Evolutionary conservation across 2,888 invertebrate genomes (phyloP).

Genomic region (Omphaloscelis lunosa): DNA sequence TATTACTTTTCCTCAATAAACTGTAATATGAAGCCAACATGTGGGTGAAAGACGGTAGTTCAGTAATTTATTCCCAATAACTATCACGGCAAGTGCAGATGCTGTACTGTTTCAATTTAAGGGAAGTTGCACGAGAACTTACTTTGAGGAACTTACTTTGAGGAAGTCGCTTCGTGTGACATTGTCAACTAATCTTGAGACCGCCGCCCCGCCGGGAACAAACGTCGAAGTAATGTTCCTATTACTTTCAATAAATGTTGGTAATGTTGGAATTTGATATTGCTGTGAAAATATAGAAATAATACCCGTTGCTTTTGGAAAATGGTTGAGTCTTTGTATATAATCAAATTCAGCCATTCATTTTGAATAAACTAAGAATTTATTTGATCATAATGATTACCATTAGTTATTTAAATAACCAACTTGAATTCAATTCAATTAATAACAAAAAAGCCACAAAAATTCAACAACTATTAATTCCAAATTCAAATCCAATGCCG

Average conservation of each 20-base stretch:
- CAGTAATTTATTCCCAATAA: constrained; percentile 84
- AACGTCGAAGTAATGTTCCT: constrained; percentile 72
- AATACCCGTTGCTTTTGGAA: neutral
- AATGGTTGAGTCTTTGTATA: neutral
- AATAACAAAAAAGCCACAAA: constrained; percentile 12
- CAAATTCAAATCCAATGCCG: constrained; percentile 26
- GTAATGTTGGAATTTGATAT: constrained; percentile 19
- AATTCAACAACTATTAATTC: constrained; percentile 11
- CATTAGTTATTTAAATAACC: neutral
- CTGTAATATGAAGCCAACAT: constrained; percentile 47
- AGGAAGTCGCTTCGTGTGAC: constrained; percentile 86
- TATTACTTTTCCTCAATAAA: constrained; percentile 47
- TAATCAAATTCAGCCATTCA: neutral
- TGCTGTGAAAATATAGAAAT: neutral
- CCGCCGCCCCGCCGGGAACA: constrained; percentile 80
- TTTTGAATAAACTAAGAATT: neutral
- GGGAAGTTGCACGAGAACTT: constrained; percentile 85
- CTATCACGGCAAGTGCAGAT: constrained; percentile 87
- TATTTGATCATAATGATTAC: no score
- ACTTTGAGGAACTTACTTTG: constrained; percentile 89
- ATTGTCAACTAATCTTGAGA: constrained; percentile 89
- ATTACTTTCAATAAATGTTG: constrained; percentile 53
- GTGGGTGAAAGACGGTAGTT: constrained; percentile 59
- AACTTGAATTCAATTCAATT: neutral
- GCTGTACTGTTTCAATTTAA: constrained; percentile 90